Conservation (phyloP, 2,797 vertebrate species). For the Dallia pectoralis region DNA sequence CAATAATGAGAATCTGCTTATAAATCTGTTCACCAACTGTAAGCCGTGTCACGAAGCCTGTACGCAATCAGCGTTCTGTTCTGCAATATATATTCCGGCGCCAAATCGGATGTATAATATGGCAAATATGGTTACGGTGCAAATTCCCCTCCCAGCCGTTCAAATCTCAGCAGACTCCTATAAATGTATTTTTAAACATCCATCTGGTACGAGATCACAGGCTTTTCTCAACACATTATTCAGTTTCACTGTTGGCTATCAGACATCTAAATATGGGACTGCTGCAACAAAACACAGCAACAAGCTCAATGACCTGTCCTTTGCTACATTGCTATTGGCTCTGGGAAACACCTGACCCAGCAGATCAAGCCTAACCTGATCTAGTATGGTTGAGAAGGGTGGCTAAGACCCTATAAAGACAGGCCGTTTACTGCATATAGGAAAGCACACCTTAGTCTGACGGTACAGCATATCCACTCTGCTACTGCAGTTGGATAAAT, state of each 20-base stretch:
- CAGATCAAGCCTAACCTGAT: conserved; percentile 16
- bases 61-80: neutral
- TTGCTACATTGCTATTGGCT: conserved; percentile 23
- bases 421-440: neutral
- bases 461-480: neutral
- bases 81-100: neutral
- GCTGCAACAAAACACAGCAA: conserved; percentile 32
- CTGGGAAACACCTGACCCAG: conserved; percentile 14
- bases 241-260: conserved; percentile 42
- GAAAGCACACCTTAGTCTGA: neutral
- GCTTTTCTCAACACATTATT: conserved; percentile 50
- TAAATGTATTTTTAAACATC: conserved; percentile 31
- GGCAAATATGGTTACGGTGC: neutral
- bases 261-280: conserved; percentile 42
- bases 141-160: conserved; percentile 18
- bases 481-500: no score
- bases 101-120: conserved; percentile 1
- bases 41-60: neutral
- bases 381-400: neutral
- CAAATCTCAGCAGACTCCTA: conserved; percentile 14
- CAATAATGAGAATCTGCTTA: neutral
- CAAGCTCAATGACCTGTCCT: conserved; percentile 25
- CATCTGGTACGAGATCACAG: conserved; percentile 43
- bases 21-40: neutral
- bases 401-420: neutral